A percentile compares a stretch with the other conserved stretches of the same genome.
Evolutionary conservation across 35 echinoderm and acorn worm genomes (phyloP).

Genomic region (Lytechinus variegatus): DNA sequence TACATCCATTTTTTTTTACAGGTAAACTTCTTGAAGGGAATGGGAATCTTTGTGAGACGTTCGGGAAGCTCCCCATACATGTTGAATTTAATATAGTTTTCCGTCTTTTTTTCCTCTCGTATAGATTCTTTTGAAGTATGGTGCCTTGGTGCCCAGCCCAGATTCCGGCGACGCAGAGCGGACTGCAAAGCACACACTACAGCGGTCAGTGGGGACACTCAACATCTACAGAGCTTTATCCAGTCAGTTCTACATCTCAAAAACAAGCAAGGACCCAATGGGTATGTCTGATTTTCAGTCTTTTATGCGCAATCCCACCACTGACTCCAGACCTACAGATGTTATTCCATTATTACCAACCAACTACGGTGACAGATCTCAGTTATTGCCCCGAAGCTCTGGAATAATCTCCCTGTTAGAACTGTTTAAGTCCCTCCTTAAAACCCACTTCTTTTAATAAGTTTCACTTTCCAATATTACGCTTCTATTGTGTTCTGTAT

Average conservation of each 20-base stretch:
- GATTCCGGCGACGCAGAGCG: conserved; percentile 69
- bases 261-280: conserved; percentile 84
- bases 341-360: too few species aligned
- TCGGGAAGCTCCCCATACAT: neutral
- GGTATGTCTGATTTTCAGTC: conserved; percentile 23
- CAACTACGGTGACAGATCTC: too few species aligned
- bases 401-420: too few species aligned
- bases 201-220: conserved; percentile 87
- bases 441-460: too few species aligned
- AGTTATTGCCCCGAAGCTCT: too few species aligned
- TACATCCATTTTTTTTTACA: neutral
- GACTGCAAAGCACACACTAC: conserved; percentile 90
- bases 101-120: neutral
- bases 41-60: too few species aligned
- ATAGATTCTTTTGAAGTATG: conserved; percentile 83
- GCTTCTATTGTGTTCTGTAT: too few species aligned
- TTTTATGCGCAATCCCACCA: neutral
- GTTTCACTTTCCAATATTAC: too few species aligned
- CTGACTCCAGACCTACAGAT: too few species aligned
- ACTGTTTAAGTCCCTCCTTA: too few species aligned
- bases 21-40: too few species aligned
- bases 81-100: neutral
- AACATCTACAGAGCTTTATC: conserved; percentile 86
- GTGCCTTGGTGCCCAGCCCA: conserved; percentile 73
- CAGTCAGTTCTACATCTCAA: conserved; percentile 90